A percentile compares a stretch with the other conserved stretches of the same genome.
Conservation (phyloP, 2,113 vertebrate genomes). For the Elaphurus davidianus region DNA sequence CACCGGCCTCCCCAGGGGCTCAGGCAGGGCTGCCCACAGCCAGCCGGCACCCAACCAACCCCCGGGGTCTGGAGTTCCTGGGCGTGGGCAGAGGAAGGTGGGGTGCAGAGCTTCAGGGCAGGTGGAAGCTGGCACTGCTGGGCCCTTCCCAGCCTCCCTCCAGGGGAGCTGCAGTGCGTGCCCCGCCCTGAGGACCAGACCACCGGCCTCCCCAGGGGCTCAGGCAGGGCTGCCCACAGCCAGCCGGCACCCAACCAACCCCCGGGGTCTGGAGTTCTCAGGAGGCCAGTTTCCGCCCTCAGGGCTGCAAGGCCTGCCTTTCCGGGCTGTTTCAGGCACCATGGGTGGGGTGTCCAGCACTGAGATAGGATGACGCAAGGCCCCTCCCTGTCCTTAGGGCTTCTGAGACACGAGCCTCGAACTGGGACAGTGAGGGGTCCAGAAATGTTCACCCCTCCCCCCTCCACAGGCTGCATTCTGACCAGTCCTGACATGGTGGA, state of each 20-base stretch:
- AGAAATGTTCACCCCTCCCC: background rate
- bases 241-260: too few relatives aligned
- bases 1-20: background rate
- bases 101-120: fast-evolving
- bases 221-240: background rate
- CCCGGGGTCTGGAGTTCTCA: fast-evolving
- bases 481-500: fast-evolving
- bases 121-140: fast-evolving
- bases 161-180: fast-evolving
- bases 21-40: background rate
- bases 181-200: fast-evolving
- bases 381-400: background rate
- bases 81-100: fast-evolving
- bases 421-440: background rate
- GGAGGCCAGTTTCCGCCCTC: background rate
- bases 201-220: background rate
- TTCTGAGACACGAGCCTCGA: background rate
- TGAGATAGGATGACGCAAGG: background rate
- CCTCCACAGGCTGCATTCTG: fast-evolving
- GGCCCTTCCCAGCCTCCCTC: background rate
- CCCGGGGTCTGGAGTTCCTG: fast-evolving
- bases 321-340: fast-evolving
- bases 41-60: too few relatives aligned
- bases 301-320: too few relatives aligned
- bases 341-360: background rate